Conservation (phyloP, 1,140 invertebrate genomes). For the Drosophila watanabei region DNA sequence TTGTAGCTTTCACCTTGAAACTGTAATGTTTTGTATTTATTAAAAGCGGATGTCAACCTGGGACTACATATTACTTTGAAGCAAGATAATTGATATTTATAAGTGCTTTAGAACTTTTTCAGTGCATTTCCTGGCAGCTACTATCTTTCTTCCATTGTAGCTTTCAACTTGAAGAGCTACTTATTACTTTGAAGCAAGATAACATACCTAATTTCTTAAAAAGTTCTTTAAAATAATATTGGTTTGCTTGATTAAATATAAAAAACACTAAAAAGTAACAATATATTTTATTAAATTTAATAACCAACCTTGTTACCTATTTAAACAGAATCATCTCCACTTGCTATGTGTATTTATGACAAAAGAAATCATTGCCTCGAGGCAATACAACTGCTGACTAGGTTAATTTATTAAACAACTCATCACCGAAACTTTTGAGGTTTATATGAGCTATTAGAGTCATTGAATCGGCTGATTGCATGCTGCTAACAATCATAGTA, state of each 20-base stretch:
- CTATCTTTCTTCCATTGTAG: neutral
- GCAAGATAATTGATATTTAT: too few relatives aligned
- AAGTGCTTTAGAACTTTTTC: neutral
- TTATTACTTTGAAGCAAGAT: neutral
- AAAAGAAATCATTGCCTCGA: neutral
- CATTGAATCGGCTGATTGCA: conserved; percentile 12
- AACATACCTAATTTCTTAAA: neutral
- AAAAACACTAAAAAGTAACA: too few relatives aligned
- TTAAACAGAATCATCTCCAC: neutral
- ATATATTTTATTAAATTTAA: neutral
- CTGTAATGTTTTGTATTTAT: too few relatives aligned
- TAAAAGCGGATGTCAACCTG: too few relatives aligned
- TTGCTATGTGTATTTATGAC: neutral
- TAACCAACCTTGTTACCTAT: too few relatives aligned
- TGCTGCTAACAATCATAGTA: neutral
- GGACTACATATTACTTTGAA: too few relatives aligned
- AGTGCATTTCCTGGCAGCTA: neutral
- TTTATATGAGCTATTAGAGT: neutral
- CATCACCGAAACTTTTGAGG: neutral
- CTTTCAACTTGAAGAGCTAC: neutral
- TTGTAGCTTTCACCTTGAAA: too few relatives aligned
- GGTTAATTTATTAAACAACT: conserved; percentile 5
- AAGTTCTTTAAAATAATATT: neutral
- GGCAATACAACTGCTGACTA: neutral
- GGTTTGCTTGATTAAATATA: too few relatives aligned